Evolutionary conservation across 2,888 invertebrate genomes (phyloP).

Genomic region (Meiosimyza platycephala): DNA sequence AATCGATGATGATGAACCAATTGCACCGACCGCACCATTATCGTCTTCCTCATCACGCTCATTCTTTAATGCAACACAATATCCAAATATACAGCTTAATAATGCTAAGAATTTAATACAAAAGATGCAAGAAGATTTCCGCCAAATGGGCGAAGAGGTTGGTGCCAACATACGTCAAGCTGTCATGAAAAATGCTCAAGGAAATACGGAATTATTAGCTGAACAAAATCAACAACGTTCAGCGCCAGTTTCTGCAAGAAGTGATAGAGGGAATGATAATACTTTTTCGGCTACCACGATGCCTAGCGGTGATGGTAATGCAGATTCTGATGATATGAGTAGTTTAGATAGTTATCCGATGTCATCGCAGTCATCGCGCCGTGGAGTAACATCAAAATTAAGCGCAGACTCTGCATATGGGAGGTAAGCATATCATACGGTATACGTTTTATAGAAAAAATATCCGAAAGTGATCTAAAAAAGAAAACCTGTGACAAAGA

Average conservation of each 20-base stretch:
- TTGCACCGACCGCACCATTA: neutral
- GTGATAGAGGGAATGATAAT: too few species aligned
- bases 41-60: constrained; percentile 30
- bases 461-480: too few species aligned
- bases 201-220: neutral
- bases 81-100: constrained; percentile 61
- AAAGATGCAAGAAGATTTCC: constrained; percentile 59
- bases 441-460: too few species aligned
- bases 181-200: constrained; percentile 25
- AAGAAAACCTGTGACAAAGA: too few species aligned
- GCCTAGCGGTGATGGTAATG: constrained; percentile 45
- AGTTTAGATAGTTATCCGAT: constrained; percentile 64
- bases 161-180: constrained; percentile 50
- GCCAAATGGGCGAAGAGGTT: constrained; percentile 54
- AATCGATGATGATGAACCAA: constrained; percentile 55
- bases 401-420: constrained; percentile 84
- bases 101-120: constrained; percentile 64
- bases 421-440: constrained; percentile 75
- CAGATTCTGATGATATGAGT: constrained; percentile 65
- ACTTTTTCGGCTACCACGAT: too few species aligned
- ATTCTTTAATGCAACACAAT: constrained; percentile 40
- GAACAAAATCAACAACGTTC: neutral
- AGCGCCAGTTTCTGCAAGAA: too few species aligned
- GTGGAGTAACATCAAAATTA: constrained; percentile 61
- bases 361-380: constrained; percentile 55